phyloP scores from a whole-genome alignment of 2,113 vertebrate species.

The Gallinago undulata region DNA sequence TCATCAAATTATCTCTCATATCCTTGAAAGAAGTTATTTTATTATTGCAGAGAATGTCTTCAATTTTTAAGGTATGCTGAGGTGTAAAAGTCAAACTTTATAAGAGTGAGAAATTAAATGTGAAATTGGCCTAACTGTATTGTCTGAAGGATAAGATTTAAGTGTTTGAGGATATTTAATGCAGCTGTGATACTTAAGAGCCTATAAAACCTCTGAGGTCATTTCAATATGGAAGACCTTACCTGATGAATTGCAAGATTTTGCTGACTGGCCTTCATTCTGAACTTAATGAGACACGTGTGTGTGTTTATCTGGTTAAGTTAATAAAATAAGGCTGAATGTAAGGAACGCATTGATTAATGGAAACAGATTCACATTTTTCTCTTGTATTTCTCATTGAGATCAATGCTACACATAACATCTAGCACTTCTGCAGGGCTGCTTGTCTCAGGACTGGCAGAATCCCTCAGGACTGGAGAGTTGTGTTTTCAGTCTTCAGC shows the following conservation, averaged over 20 bases:
- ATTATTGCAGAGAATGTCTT: constrained; percentile 29
- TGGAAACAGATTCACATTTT: background rate
- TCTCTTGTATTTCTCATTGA: background rate
- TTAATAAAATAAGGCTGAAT: background rate
- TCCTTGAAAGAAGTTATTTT: constrained; percentile 21
- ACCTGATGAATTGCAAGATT: background rate
- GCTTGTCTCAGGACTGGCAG: background rate
- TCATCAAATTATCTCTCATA: constrained; percentile 4
- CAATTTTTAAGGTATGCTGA: constrained; percentile 18
- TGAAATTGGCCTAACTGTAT: background rate
- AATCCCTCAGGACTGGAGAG: background rate
- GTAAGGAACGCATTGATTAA: background rate
- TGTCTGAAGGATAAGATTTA: background rate
- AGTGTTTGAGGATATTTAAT: background rate
- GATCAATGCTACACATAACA: background rate
- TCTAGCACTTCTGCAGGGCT: background rate
- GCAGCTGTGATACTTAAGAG: background rate
- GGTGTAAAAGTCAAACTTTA: constrained; percentile 15
- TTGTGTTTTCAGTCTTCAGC: background rate
- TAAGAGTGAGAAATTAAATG: constrained; percentile 11
- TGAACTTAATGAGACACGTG: rapidly evolving
- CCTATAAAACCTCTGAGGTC: background rate
- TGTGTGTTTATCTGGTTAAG: background rate
- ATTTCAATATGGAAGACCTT: background rate
- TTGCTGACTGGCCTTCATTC: background rate